Percentiles rank a stretch among this genome's conserved stretches.
phyloP scores from a whole-genome alignment of 30 jellyfish, hydroid and myxozoan genomes.

The Aurelia sp. region DNA sequence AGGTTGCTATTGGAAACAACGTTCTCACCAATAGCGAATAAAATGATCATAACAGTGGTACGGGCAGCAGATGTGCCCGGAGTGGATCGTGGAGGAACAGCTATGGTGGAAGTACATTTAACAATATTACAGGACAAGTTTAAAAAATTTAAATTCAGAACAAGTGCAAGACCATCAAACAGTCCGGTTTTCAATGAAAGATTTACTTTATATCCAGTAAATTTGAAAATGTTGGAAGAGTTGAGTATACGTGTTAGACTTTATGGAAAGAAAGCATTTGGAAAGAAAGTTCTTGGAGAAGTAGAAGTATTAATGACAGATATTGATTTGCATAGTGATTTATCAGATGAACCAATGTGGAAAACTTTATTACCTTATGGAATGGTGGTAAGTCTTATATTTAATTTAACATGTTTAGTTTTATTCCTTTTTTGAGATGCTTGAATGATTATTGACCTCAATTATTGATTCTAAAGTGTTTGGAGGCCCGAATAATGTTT shows the following conservation, averaged over 20 bases:
- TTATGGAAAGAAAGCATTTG: conserved; percentile 67
- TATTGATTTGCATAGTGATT: conserved; percentile 79
- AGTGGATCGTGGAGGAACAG: conserved; percentile 89
- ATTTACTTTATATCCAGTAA: conserved; percentile 67
- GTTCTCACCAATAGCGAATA: conserved; percentile 83
- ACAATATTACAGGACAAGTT: conserved; percentile 68
- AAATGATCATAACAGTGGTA: conserved; percentile 80
- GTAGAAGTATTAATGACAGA: conserved; percentile 69
- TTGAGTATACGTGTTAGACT: conserved; percentile 85
- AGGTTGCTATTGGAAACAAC: conserved; percentile 74
- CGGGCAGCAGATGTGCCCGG: conserved; percentile 86
- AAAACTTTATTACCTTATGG: conserved; percentile 84
- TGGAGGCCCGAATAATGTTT: not conserved
- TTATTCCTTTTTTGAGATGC: no score
- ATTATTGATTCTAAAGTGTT: not conserved
- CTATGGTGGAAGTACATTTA: conserved; percentile 78
- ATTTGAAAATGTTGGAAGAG: conserved; percentile 58
- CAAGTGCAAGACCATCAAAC: conserved; percentile 70
- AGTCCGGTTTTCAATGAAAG: conserved; percentile 84
- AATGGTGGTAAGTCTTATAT: conserved; percentile 76
- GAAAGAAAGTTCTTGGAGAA: conserved; percentile 87
- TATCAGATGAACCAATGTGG: conserved; percentile 92
- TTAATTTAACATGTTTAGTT: not conserved
- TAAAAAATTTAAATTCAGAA: conserved; percentile 69
- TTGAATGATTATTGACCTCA: no score